These are phyloP conservation scores for Tautogolabrus adspersus DNA, from an alignment of 2,113 vertebrate species.

Conservation along the genomic window DNA sequence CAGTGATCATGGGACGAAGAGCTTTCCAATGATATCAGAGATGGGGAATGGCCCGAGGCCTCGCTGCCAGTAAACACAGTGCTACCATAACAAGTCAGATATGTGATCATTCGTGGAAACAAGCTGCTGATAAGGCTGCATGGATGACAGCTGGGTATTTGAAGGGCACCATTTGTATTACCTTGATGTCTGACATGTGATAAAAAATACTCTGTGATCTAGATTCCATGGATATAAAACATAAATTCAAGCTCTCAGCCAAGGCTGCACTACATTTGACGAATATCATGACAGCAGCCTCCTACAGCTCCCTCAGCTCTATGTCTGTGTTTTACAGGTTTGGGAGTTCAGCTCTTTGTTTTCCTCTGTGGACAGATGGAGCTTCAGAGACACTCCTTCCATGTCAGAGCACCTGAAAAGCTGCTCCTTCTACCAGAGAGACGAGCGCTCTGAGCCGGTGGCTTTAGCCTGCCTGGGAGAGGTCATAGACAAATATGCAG, in stretches of 20 bases:
- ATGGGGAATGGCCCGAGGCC: constrained; percentile 63
- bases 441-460: constrained; percentile 84
- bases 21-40: constrained; percentile 48
- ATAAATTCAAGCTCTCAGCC: constrained; percentile 13
- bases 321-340: constrained; percentile 71
- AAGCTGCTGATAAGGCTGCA: constrained; percentile 26
- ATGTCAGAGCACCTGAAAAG: constrained; percentile 91
- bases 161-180: constrained; percentile 56
- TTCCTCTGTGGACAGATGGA: constrained; percentile 88
- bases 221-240: constrained; percentile 39
- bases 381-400: constrained; percentile 77
- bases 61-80: constrained; percentile 40
- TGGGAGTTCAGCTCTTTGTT: constrained; percentile 94
- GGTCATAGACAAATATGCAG: constrained; percentile 56
- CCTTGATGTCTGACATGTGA: constrained; percentile 1
- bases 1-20: constrained; percentile 50
- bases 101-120: constrained; percentile 63
- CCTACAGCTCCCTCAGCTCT: constrained; percentile 10
- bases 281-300: constrained; percentile 30
- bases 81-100: constrained; percentile 49
- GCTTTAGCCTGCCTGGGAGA: constrained; percentile 85
- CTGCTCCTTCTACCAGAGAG: constrained; percentile 89
- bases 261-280: constrained; percentile 1
- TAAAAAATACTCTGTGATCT: constrained; percentile 36
- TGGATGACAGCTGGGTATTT: constrained; percentile 67